Evolutionary conservation across 2,797 vertebrate genomes (phyloP).

Genomic region (Aythya fuligula): DNA sequence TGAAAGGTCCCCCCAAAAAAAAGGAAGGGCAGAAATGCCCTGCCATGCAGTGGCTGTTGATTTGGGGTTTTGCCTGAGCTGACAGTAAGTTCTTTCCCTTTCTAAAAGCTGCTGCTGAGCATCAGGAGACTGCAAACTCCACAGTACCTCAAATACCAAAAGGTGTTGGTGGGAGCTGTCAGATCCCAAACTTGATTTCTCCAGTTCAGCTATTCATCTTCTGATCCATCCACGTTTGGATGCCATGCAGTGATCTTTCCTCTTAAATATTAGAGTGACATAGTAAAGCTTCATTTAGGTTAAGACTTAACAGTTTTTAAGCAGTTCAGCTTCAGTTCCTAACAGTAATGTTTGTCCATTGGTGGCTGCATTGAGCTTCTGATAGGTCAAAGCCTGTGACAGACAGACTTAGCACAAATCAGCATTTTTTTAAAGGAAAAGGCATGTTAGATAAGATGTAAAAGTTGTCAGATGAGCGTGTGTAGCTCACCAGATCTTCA

Average conservation of each 20-base stretch:
- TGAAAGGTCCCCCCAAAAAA: neutral
- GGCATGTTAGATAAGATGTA: accelerated
- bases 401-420: neutral
- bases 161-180: neutral
- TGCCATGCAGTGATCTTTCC: no score
- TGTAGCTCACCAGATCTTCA: neutral
- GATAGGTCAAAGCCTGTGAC: accelerated
- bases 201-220: accelerated
- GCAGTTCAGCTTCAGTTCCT: neutral
- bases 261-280: no score
- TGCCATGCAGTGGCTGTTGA: neutral
- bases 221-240: accelerated
- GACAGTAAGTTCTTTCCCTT: neutral
- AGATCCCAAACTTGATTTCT: neutral
- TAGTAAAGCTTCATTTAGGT: neutral
- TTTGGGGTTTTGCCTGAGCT: neutral
- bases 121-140: neutral
- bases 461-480: neutral
- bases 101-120: neutral
- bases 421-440: neutral
- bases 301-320: neutral
- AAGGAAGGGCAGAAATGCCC: neutral
- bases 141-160: neutral
- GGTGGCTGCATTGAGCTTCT: neutral
- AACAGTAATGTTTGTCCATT: neutral